Percentiles rank a stretch among this genome's conserved stretches.
phyloP scores from a whole-genome alignment of 2,888 invertebrate genomes.

The Ornithoptera alexandrae region DNA sequence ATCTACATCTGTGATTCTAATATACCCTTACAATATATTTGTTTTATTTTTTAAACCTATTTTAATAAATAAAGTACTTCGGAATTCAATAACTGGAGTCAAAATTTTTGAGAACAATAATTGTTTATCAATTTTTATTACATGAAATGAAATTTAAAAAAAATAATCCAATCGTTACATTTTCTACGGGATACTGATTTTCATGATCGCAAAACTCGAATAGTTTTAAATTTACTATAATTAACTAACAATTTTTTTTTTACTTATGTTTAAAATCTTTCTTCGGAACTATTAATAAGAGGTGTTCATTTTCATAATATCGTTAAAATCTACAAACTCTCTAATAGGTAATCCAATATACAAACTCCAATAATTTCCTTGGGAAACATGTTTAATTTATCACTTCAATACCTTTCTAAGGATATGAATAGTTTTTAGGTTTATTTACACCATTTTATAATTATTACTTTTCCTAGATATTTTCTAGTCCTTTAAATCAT shows the following conservation, averaged over 20 bases:
- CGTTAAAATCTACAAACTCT: slow-evolving; percentile 48
- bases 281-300: slow-evolving; percentile 32
- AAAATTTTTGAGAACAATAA: slow-evolving; percentile 14
- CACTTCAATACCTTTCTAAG: slow-evolving; percentile 72
- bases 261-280: not conserved
- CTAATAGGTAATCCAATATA: slow-evolving; percentile 72
- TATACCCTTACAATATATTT: slow-evolving; percentile 33
- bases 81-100: slow-evolving; percentile 29
- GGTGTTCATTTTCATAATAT: slow-evolving; percentile 48
- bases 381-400: slow-evolving; percentile 70
- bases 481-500: slow-evolving; percentile 31
- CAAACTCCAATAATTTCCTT: slow-evolving; percentile 75
- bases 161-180: not conserved
- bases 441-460: slow-evolving; percentile 56
- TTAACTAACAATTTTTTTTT: not conserved
- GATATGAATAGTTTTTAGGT: slow-evolving; percentile 74
- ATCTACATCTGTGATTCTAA: slow-evolving; percentile 50
- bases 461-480: slow-evolving; percentile 42
- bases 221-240: slow-evolving; percentile 5
- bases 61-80: slow-evolving; percentile 27
- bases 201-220: slow-evolving; percentile 8
- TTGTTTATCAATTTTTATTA: not conserved
- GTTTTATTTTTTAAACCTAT: slow-evolving; percentile 29
- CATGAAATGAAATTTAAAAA: not conserved
- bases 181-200: not conserved